Percentiles rank a stretch among this genome's conserved stretches.
Conservation (phyloP, 2,797 vertebrate genomes). For the Myotis myotis region DNA sequence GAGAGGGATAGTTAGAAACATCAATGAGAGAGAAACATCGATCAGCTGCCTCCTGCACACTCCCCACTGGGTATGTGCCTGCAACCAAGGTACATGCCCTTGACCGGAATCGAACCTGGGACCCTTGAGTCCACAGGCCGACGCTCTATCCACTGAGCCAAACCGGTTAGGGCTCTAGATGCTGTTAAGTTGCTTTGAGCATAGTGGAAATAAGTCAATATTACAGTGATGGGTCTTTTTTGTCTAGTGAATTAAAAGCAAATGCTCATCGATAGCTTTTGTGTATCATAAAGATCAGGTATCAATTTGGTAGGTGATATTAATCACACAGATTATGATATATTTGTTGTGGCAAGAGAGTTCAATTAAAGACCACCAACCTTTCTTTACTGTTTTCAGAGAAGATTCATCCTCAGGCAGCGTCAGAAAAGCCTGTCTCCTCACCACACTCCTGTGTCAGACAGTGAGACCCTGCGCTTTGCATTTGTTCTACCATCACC, state of each 20-base stretch:
- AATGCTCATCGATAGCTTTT: neutral
- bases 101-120: too few relatives aligned
- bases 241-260: neutral
- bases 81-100: too few relatives aligned
- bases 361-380: neutral
- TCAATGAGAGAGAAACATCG: too few relatives aligned
- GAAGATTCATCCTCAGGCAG: neutral
- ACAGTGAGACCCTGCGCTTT: neutral
- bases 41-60: too few relatives aligned
- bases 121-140: too few relatives aligned
- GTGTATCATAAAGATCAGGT: neutral
- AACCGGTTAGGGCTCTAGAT: neutral
- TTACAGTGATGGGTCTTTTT: neutral
- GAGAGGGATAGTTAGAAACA: too few relatives aligned
- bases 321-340: neutral
- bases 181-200: neutral
- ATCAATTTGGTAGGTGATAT: neutral
- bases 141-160: too few relatives aligned
- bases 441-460: neutral
- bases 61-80: too few relatives aligned
- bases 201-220: neutral
- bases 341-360: neutral
- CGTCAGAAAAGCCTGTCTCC: neutral
- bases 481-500: neutral
- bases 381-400: neutral